Conservation (phyloP, 2,888 invertebrate genomes). For the Neocrepidodera transversa region DNA sequence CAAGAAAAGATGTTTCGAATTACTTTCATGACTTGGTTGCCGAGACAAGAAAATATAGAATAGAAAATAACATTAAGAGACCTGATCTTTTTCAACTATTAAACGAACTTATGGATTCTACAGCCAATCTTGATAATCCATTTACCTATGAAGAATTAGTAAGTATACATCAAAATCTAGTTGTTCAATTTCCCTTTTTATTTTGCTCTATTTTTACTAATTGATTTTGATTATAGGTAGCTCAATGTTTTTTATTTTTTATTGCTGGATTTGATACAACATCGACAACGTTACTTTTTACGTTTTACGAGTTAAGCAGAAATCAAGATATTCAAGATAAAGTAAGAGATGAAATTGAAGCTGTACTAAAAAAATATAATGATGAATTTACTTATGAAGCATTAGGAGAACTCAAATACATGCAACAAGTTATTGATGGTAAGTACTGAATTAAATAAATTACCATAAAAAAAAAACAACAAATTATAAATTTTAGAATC, state of each 20-base stretch:
- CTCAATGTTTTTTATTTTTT: constrained; percentile 34
- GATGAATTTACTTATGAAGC: not conserved
- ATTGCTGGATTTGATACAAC: constrained; percentile 38
- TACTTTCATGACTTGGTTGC: not conserved
- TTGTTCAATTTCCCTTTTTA: too few relatives aligned
- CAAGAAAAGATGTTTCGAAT: not conserved
- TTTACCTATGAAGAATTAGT: not conserved
- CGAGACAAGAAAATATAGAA: not conserved
- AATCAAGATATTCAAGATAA: constrained; percentile 18
- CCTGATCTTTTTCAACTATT: not conserved
- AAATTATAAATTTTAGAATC: too few relatives aligned
- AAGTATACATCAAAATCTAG: not conserved
- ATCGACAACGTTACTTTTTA: constrained; percentile 33
- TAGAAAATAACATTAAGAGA: not conserved
- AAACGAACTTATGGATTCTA: not conserved
- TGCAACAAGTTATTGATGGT: constrained; percentile 24
- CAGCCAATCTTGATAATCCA: not conserved
- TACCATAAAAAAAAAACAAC: too few relatives aligned
- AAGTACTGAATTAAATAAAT: not conserved
- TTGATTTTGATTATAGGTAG: not conserved
- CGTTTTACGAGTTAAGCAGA: constrained; percentile 31
- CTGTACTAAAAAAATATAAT: not conserved
- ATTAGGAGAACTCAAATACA: not conserved
- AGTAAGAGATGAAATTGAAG: not conserved
- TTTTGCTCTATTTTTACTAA: too few relatives aligned